Evolutionary conservation across 2,888 invertebrate genomes (phyloP).

Genomic region (Metacarcinus magister): DNA sequence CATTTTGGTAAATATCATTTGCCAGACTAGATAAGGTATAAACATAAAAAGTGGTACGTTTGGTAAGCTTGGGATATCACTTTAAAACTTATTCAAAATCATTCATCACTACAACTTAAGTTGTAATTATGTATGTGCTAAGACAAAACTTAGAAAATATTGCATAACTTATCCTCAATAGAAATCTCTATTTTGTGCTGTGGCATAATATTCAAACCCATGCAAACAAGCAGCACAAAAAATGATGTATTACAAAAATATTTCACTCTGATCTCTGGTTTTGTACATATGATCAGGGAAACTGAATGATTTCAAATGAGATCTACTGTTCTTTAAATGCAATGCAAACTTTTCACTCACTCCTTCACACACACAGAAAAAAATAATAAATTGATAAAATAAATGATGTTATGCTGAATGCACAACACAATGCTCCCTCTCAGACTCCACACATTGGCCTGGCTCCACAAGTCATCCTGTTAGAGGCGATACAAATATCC

Average conservation of each 20-base stretch:
- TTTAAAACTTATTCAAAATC: not conserved
- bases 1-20: not conserved
- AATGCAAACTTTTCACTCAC: conserved; percentile 6
- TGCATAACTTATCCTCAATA: conserved; percentile 7
- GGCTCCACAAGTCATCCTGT: not conserved
- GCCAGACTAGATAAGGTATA: conserved; percentile 15
- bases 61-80: not conserved
- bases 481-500: not conserved
- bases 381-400: not conserved
- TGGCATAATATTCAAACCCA: conserved; percentile 50
- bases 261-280: conserved; percentile 70
- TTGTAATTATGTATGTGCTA: not conserved
- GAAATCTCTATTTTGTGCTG: conserved; percentile 26
- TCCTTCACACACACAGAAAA: not conserved
- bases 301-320: conserved; percentile 56
- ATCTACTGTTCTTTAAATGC: conserved; percentile 54
- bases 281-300: conserved; percentile 73
- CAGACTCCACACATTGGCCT: not conserved
- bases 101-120: not conserved
- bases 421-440: not conserved
- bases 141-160: not conserved
- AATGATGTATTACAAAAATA: conserved; percentile 71
- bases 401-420: not conserved
- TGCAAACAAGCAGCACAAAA: conserved; percentile 42
- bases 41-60: not conserved